phyloP scores from a whole-genome alignment of 2,113 vertebrate species.

The Ageneiosus marmoratus region DNA sequence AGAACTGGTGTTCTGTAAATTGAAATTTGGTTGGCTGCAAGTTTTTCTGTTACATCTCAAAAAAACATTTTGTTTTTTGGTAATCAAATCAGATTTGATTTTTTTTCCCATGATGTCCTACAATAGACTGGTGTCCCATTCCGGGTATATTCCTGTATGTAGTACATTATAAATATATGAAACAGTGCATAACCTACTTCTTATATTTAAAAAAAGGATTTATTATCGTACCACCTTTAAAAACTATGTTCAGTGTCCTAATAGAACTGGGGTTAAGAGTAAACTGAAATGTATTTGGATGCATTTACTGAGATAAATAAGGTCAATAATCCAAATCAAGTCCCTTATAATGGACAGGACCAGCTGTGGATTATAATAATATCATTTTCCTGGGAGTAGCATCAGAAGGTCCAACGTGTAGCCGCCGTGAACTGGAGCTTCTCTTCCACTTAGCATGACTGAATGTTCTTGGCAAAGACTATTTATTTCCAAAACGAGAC shows the following conservation, averaged over 20 bases:
- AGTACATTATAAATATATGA: neutral
- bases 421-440: slow-evolving; percentile 21
- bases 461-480: slow-evolving; percentile 74
- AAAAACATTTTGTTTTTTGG: no score
- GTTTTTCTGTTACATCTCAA: no score
- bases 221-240: no score
- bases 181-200: neutral
- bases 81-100: no score
- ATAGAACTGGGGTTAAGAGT: neutral
- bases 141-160: neutral
- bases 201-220: neutral
- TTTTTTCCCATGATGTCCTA: no score
- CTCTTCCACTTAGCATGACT: slow-evolving; percentile 67
- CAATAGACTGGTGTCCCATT: neutral
- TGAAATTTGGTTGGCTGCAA: neutral
- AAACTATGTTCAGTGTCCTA: no score
- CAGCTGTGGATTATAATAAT: slow-evolving; percentile 18
- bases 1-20: neutral
- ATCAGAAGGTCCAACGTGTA: slow-evolving; percentile 1
- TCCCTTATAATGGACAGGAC: neutral
- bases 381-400: neutral
- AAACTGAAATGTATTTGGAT: neutral
- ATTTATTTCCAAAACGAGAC: slow-evolving; percentile 76
- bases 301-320: neutral
- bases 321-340: neutral